A percentile compares a stretch with the other conserved stretches of the same genome.
phyloP scores from a whole-genome alignment of 2,888 invertebrate genomes.

The Criorhina ranunculi region DNA sequence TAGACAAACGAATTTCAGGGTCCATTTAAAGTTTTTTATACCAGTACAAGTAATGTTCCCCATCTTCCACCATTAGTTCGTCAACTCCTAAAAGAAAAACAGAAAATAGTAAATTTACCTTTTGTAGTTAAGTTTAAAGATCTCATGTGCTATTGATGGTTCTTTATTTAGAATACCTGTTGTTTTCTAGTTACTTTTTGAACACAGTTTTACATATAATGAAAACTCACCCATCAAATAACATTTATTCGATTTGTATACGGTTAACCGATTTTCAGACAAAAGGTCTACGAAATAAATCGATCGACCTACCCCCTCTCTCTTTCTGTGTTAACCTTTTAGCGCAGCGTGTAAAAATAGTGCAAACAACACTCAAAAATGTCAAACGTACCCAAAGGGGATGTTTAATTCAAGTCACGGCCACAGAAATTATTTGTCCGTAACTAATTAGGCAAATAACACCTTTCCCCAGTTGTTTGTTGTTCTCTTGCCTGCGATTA shows the following conservation, averaged over 20 bases:
- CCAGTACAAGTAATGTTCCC: constrained; percentile 96
- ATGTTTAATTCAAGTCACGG: constrained; percentile 61
- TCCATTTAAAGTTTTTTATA: constrained; percentile 93
- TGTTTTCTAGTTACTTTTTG: too few species aligned
- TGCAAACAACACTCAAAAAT: constrained; percentile 59
- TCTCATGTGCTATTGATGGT: too few species aligned
- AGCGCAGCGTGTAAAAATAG: constrained; percentile 37
- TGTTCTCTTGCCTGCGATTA: constrained; percentile 42
- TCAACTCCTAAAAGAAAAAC: constrained; percentile 88
- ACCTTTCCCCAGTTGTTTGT: constrained; percentile 33
- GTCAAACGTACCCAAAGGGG: constrained; percentile 56
- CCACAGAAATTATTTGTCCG: constrained; percentile 54
- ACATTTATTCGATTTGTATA: not conserved
- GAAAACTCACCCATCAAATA: not conserved
- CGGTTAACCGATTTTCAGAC: constrained; percentile 3
- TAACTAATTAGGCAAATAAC: constrained; percentile 62
- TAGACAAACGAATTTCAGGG: constrained; percentile 28
- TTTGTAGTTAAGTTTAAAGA: too few species aligned
- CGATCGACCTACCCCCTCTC: constrained; percentile 10
- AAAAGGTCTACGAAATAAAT: constrained; percentile 19
- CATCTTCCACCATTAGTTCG: constrained; percentile 93
- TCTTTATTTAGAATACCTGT: too few species aligned
- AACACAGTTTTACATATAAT: too few species aligned
- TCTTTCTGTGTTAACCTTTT: constrained; percentile 30
- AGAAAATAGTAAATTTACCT: too few species aligned